Conservation (phyloP, 2,888 invertebrate genomes). For the Acleris emargana region DNA sequence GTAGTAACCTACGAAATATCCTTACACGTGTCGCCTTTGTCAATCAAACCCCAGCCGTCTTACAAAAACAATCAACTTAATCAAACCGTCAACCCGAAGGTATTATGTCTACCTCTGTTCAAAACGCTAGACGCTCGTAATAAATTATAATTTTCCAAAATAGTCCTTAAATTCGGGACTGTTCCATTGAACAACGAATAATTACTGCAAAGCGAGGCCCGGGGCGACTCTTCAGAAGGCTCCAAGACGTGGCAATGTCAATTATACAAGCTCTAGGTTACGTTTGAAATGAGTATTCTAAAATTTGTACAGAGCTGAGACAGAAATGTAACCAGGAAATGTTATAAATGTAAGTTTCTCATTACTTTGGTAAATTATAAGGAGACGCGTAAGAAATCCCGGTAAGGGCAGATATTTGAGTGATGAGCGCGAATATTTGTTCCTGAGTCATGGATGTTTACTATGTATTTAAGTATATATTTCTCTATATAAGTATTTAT, state of each 20-base stretch:
- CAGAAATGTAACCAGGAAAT: too few relatives aligned
- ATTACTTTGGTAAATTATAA: background rate
- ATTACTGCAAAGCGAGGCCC: conserved; percentile 22
- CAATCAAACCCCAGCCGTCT: too few relatives aligned
- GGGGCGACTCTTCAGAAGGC: background rate
- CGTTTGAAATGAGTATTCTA: conserved; percentile 10
- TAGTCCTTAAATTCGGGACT: conserved; percentile 26
- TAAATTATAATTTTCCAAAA: conserved; percentile 29
- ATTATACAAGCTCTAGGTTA: conserved; percentile 14
- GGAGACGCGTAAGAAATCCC: too few relatives aligned
- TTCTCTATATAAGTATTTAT: too few relatives aligned
- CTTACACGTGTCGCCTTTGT: too few relatives aligned
- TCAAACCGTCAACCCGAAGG: too few relatives aligned
- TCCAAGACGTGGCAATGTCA: conserved; percentile 17
- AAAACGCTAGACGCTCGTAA: background rate
- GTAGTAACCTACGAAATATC: too few relatives aligned
- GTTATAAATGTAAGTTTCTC: background rate
- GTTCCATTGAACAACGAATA: conserved; percentile 26
- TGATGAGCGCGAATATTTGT: too few relatives aligned
- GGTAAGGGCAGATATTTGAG: too few relatives aligned
- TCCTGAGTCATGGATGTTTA: too few relatives aligned
- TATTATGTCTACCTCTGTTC: background rate
- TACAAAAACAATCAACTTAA: too few relatives aligned
- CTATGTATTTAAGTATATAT: too few relatives aligned
- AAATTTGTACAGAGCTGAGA: background rate